Evolutionary conservation across 2,113 vertebrate species (phyloP), one percentile per base, ranked within the genome.

Genomic region (Notiomystis cincta): DNA sequence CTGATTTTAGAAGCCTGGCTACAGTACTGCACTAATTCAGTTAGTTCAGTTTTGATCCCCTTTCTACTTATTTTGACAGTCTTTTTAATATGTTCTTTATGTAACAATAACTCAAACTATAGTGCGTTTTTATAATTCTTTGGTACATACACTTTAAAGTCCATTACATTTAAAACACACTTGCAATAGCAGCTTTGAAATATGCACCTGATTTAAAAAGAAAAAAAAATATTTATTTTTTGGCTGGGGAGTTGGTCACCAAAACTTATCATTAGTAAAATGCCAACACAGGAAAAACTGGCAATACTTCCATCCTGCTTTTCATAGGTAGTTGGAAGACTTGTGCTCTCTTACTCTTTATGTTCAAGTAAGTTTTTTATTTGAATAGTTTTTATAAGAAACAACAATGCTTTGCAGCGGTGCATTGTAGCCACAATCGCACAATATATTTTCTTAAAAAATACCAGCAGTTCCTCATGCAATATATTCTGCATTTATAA

Each of bases 401-500:
- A 95, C 92, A 97, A 90, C 95, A 96, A 97, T 96, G 98, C 97
- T 98, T 98, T 98, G 97, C 97, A 97, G 98, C 97, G 93, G 98
- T 98, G 98, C 92, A 97, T 98, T 98, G 98, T 98, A 98, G 98
- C 98, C 98, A 98, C 98, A 98, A 96, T 98, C 98, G 98, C 98
- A 98, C 98, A 98, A 98, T 98, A 98, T 98, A 99, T 98, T 98
- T 98, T 98, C 98, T 98, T 98, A 98, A 98, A 96, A 97, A 96
- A 98, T 98, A 98, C 98, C 98, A 99, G 98, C 98, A 98, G 98
- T 98, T 98, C 98, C 96, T 98, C 98, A 98, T 98, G 98, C 98
- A 98, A 98, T 98, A 98, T 98, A 98, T 98, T 97, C 98, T 98
- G 97, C 97, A 87, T 99, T 99, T 99, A 99, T 98, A 99, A 98